These are phyloP conservation scores for Smutsia gigantea DNA, from an alignment of 2,797 vertebrate genomes.

Conservation along the genomic window DNA sequence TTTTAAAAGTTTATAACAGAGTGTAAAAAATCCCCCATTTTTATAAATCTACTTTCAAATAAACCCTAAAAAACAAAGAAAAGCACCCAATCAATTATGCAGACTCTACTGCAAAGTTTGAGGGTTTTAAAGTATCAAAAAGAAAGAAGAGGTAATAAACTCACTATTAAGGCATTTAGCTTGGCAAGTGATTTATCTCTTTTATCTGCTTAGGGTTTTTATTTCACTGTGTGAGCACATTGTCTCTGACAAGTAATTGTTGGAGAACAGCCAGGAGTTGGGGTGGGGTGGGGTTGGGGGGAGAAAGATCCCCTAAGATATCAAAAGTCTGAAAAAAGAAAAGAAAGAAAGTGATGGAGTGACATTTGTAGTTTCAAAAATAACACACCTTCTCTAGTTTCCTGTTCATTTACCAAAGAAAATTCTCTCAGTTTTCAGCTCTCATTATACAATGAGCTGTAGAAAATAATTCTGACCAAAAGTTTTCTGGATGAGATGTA, in stretches of 20 bases:
- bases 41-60: constrained; percentile 35
- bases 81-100: neutral
- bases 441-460: neutral
- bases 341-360: neutral
- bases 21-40: neutral
- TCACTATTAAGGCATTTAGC: constrained; percentile 57
- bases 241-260: constrained; percentile 71
- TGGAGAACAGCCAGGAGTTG: constrained; percentile 62
- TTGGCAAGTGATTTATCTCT: constrained; percentile 70
- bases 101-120: constrained; percentile 55
- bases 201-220: constrained; percentile 73
- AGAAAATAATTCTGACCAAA: neutral
- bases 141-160: constrained; percentile 61
- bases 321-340: constrained; percentile 40
- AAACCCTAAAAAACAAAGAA: neutral
- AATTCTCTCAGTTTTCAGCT: neutral
- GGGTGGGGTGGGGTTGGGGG: neutral
- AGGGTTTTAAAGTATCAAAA: constrained; percentile 62
- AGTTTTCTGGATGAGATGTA: neutral
- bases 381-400: constrained; percentile 53
- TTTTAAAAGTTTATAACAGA: neutral
- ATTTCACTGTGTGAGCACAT: constrained; percentile 75
- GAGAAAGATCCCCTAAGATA: constrained; percentile 59
- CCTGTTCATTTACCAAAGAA: constrained; percentile 56
- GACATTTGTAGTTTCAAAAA: constrained; percentile 64